Conservation (phyloP, 2,888 invertebrate genomes). For the Rhaphigaster nebulosa region DNA sequence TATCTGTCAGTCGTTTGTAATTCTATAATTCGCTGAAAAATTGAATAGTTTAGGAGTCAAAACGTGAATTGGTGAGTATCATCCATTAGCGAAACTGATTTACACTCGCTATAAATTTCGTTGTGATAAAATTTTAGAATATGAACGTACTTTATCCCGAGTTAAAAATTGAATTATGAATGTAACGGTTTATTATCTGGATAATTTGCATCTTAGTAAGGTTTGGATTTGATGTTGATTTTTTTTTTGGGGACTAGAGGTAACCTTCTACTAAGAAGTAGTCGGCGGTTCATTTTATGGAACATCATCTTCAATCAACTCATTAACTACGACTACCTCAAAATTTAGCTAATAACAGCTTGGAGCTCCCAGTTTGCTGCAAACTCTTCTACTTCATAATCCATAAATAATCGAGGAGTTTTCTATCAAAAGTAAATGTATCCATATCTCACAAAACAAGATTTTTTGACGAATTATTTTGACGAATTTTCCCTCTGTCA, state of each 20-base stretch:
- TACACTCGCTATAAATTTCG: neutral
- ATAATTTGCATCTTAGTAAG: conserved; percentile 27
- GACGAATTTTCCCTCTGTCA: too few species aligned
- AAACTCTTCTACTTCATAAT: too few species aligned
- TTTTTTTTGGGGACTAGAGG: neutral
- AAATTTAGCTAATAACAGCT: too few species aligned
- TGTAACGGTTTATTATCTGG: neutral
- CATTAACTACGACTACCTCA: too few species aligned
- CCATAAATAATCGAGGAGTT: too few species aligned
- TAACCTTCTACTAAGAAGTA: too few species aligned
- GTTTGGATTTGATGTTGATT: neutral
- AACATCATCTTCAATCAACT: too few species aligned
- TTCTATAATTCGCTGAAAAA: neutral
- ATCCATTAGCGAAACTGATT: neutral
- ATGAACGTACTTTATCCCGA: neutral
- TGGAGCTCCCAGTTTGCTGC: too few species aligned
- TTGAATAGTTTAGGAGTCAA: conserved; percentile 11
- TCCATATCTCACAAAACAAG: too few species aligned
- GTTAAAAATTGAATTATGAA: conserved; percentile 32
- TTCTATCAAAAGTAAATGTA: too few species aligned
- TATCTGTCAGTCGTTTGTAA: neutral
- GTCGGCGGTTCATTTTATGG: too few species aligned
- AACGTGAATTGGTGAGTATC: neutral
- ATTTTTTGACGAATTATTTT: too few species aligned
- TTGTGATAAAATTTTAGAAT: neutral